phyloP scores from a whole-genome alignment of 2,113 vertebrate genomes.

The Vulpes lagopus region DNA sequence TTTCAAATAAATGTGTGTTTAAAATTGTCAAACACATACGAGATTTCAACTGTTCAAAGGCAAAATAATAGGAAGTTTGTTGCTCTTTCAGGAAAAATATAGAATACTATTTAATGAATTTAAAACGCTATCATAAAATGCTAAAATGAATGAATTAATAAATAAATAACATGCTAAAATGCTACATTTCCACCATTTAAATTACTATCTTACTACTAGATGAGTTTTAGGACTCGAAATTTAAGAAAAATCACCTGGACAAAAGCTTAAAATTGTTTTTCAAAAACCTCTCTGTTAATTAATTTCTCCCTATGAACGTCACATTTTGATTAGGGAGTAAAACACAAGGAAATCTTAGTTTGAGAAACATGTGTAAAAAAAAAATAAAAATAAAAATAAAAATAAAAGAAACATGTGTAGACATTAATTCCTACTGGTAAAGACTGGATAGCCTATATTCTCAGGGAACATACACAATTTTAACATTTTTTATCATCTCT shows the following conservation, averaged over 20 bases:
- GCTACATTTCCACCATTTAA: background rate
- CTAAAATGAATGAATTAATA: too few relatives aligned
- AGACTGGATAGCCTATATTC: background rate
- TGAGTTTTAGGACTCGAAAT: background rate
- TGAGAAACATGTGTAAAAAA: background rate
- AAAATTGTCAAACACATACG: background rate
- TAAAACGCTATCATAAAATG: background rate
- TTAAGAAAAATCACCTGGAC: background rate
- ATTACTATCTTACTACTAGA: background rate
- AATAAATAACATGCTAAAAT: too few relatives aligned
- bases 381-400: too few relatives aligned
- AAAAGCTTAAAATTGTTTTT: conserved; percentile 21
- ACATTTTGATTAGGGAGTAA: conserved; percentile 20
- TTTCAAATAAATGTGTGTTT: conserved; percentile 41
- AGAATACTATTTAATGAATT: background rate
- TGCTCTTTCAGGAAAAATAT: background rate
- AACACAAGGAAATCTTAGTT: background rate
- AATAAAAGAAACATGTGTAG: background rate
- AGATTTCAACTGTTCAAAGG: background rate
- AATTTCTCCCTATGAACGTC: background rate
- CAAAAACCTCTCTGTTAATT: background rate
- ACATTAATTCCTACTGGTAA: conserved; percentile 7
- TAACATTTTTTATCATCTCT: background rate
- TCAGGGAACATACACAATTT: background rate
- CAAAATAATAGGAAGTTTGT: background rate